Base-by-base conservation (phyloP, 2,888 invertebrate species). In the Hartigia nigra region DNA sequence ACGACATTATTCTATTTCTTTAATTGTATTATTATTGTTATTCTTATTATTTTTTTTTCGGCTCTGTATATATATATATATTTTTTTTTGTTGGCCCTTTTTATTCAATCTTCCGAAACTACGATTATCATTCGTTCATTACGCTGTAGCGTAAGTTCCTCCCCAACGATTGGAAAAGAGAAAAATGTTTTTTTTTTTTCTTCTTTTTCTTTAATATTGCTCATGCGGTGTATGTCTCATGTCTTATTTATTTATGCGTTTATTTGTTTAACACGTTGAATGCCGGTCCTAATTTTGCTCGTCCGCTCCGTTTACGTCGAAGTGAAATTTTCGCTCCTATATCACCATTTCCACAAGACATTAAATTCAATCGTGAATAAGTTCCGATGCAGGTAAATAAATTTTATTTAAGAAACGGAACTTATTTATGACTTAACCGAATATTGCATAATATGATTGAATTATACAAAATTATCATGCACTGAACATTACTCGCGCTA, bases 151-250 rank as follows among this genome's bases (percentile, higher is more conserved):
- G 55, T 55, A 23, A 55, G 23, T 9, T 55, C 5, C 55, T 55
- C 55, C 55, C 55, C 23, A 23, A 55, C 23, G 23, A 23, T 55
- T 23, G 4, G 9, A 37, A 37, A 9, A 55, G 31, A 70, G n/a
- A 9, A 72, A 72, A 12, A 11, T 72, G 75, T 72, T 72, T 72
- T 14, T 31, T 14, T 9, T 72, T 72, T 72, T 12, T 31, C 69
- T 32, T 5, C 12, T 34, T 83, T 89, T 86, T 87, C 85, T 88
- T 88, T 86, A 91, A 89, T 91, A 88, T 88, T 90, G 91, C 91
- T 91, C 91, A 87, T 90, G 91, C 90, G 87, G 89, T 89, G 91
- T 91, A 90, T 91, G 91, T 90, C 91, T 91, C 91, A 91, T 91
- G 91, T 91, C 91, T 90, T 89, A 89, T 85, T 86, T 87, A 82